Conservation (phyloP, 2,797 vertebrate genomes). For the Megalops cyprinoides region DNA sequence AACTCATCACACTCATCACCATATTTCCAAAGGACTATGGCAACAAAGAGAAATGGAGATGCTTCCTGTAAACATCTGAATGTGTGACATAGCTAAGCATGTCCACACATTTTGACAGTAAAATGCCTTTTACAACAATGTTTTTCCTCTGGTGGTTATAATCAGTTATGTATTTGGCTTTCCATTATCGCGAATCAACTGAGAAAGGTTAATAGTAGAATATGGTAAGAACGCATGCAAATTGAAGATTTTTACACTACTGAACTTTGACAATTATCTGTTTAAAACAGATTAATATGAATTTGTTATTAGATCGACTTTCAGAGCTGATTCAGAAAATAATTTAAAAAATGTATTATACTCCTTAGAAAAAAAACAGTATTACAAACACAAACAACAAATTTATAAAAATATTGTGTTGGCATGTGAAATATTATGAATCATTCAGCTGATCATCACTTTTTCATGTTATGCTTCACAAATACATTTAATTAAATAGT, state of each 20-base stretch:
- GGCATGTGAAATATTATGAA: neutral
- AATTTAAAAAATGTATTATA: neutral
- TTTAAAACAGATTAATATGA: neutral
- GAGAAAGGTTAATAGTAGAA: neutral
- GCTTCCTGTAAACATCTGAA: too few relatives aligned
- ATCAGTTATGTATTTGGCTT: neutral
- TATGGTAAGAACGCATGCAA: neutral
- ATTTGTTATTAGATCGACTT: neutral
- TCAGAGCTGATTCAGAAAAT: conserved; percentile 9
- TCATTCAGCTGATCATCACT: neutral
- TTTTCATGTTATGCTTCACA: neutral
- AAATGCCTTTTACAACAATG: neutral
- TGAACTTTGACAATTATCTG: neutral
- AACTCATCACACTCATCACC: conserved; percentile 55
- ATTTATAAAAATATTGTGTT: neutral
- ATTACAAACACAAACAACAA: neutral
- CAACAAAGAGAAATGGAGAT: too few relatives aligned
- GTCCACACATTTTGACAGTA: too few relatives aligned
- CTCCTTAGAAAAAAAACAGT: neutral
- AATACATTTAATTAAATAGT: neutral
- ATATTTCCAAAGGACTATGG: conserved; percentile 64
- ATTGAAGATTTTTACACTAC: neutral
- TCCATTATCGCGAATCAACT: too few relatives aligned
- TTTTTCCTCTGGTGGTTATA: neutral
- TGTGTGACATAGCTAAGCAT: too few relatives aligned